Evolutionary conservation across 1,140 invertebrate genomes (phyloP).

Genomic region (Pygmarrhopalites habei): DNA sequence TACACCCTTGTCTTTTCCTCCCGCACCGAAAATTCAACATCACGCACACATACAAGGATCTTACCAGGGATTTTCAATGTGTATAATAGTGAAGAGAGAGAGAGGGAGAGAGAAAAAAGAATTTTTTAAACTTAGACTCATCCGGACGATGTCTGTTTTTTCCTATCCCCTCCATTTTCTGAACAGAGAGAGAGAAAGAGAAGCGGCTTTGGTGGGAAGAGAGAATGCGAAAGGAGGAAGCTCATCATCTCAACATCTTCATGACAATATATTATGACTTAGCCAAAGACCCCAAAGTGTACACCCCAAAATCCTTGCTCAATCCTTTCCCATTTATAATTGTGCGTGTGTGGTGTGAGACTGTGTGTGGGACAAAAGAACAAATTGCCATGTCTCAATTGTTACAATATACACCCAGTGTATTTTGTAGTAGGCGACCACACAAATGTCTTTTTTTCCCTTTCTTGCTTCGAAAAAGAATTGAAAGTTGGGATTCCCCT

Average conservation of each 20-base stretch:
- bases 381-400: neutral
- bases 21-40: neutral
- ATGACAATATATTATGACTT: conserved; percentile 6
- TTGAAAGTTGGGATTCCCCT: no score
- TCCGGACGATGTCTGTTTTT: neutral
- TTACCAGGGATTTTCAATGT: neutral
- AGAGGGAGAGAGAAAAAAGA: neutral
- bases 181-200: neutral
- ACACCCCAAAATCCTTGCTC: neutral
- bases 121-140: neutral
- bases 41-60: neutral
- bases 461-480: no score
- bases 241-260: conserved; percentile 3
- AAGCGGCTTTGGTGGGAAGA: neutral
- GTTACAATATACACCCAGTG: neutral
- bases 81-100: neutral
- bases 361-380: neutral
- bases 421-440: neutral
- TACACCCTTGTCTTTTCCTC: neutral
- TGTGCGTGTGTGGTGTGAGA: neutral
- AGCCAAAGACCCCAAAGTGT: neutral
- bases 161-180: neutral
- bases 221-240: neutral
- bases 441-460: neutral
- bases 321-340: neutral